A percentile compares a stretch with the other conserved stretches of the same genome.
Evolutionary conservation across 1,140 invertebrate genomes (phyloP).

Genomic region (Neuroterus valhalla): DNA sequence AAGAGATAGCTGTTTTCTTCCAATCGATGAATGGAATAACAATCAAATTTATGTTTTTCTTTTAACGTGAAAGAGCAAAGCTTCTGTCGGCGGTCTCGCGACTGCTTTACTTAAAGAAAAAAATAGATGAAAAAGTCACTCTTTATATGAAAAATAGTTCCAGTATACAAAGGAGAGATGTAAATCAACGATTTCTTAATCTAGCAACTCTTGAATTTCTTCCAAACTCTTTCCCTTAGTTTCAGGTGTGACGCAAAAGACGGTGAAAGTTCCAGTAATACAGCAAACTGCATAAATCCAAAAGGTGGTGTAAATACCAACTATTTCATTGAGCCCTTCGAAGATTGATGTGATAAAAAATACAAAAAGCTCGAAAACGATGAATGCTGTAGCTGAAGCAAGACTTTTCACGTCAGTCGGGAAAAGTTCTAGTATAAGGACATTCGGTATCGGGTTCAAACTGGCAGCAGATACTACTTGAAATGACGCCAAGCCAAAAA

Average conservation of each 20-base stretch:
- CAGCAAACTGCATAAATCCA: background rate
- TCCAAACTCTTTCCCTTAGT: conserved; percentile 16
- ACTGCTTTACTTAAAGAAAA: too few species aligned
- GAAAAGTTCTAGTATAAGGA: conserved; percentile 7
- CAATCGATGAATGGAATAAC: too few species aligned
- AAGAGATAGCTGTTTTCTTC: too few species aligned
- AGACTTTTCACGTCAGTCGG: background rate
- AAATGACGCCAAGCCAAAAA: conserved; percentile 1
- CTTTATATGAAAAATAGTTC: too few species aligned
- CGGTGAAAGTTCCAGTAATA: background rate
- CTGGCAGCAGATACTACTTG: conserved; percentile 8
- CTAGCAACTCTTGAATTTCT: conserved; percentile 14
- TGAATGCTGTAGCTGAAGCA: background rate
- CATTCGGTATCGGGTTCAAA: conserved; percentile 8
- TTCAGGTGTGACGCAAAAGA: background rate
- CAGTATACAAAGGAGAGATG: too few species aligned
- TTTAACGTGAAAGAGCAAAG: too few species aligned
- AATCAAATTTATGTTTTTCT: too few species aligned
- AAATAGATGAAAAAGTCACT: too few species aligned
- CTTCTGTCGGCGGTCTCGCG: too few species aligned
- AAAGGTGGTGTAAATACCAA: conserved; percentile 13
- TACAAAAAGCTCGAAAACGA: background rate
- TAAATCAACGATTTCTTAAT: background rate
- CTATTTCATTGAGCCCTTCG: background rate
- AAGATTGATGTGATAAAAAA: background rate